Evolutionary conservation across 2,888 invertebrate species (phyloP), one percentile per base, ranked within the genome.

Genomic region (Synanthedon andrenaeformis): DNA sequence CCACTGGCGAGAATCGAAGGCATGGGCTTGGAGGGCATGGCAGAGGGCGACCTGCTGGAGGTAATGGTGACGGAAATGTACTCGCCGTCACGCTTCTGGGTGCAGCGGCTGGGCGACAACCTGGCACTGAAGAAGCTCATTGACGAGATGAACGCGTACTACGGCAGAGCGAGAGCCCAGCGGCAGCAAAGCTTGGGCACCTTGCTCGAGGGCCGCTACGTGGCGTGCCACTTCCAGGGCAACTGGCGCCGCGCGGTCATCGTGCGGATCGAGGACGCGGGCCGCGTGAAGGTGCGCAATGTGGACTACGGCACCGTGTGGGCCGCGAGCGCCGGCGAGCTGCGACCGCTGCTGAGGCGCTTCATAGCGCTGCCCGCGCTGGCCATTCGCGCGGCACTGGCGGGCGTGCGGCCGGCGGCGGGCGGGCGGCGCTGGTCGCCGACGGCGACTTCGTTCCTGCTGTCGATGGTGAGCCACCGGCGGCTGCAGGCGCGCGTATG

Each of bases 271-370:
- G n/a, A 82, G 52, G 81, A 82, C 66, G 58, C 66, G 58, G 75
- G 81, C 58, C 76, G 74, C n/a, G 84, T 88, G 58, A 86, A 84
- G 76, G 89, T 86, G 17, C 87, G 88, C 45, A 89, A 88, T 74
- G 76, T 90, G 60, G 90, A 90, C 80, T 90, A 89, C 75, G 90
- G 89, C 66, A 90, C 90, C 50, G 84, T 89, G 67, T 78, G 79
- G 56, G 64, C 66, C 54, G 79, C 76, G 62, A 0, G 28, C 2
- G 64, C 48, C 59, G 0, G n/a, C 6, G 35, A 4, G 58, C 78
- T 85, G 67, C 66, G 66, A 59, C 70, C 82, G 56, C 77, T 90
- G 63, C 78, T 62, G 61, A 74, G 73, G 41, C 62, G 63, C 51
- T 90, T 88, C 74, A 71, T 67, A 4, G 41, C 58, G 56, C 74